These are phyloP conservation scores for Drosophila ohnishii DNA, from an alignment of 1,140 invertebrate genomes.

Conservation along the genomic window DNA sequence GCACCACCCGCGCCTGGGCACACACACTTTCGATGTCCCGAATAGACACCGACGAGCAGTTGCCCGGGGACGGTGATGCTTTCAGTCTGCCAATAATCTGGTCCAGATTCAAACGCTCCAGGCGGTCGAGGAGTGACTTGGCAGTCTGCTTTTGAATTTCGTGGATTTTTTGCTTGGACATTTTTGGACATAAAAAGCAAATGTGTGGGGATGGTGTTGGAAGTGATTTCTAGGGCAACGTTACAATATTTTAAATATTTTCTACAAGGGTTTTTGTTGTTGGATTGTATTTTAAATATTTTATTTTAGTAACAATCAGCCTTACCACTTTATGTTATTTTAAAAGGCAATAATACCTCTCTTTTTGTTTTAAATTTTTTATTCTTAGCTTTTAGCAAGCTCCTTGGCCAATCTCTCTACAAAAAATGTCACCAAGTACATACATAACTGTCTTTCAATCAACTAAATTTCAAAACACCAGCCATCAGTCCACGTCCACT, in stretches of 20 bases:
- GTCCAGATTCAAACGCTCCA: conserved; percentile 21
- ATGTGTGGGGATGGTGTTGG: not conserved
- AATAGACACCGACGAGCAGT: conserved; percentile 92
- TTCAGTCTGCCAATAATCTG: conserved; percentile 43
- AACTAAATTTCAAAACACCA: conserved; percentile 58
- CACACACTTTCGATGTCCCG: conserved; percentile 96
- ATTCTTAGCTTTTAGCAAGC: not conserved
- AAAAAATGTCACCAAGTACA: conserved; percentile 27
- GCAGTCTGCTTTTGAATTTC: not conserved
- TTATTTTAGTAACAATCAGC: not conserved
- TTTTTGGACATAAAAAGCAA: not conserved
- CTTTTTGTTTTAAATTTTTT: no score
- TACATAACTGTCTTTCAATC: conserved; percentile 73
- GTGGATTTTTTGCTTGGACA: not conserved
- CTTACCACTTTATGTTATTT: no score
- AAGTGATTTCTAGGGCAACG: not conserved
- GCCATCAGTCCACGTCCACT: conserved; percentile 1
- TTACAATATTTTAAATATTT: not conserved
- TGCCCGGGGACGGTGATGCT: not conserved
- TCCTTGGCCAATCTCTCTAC: conserved; percentile 37
- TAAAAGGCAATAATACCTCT: not conserved
- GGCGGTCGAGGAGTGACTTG: not conserved
- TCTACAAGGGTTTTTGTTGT: not conserved
- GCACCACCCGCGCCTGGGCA: conserved; percentile 97
- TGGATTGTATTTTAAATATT: not conserved